Conservation (phyloP, 2,113 vertebrate genomes). For the Arothron firmamentum region DNA sequence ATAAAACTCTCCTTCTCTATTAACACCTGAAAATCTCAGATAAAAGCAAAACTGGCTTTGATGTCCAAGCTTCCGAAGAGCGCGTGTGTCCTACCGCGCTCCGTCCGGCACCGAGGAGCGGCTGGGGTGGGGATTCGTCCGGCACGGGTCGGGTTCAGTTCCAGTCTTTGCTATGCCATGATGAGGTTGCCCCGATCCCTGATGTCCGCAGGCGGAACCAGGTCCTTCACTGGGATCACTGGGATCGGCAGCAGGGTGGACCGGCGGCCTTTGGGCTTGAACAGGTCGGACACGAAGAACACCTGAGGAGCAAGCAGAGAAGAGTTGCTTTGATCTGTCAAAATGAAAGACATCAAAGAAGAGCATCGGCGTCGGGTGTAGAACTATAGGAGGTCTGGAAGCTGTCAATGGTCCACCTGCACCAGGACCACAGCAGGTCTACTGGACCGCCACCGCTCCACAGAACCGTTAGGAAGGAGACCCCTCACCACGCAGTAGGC, state of each 20-base stretch:
- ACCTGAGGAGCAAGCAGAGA: constrained; percentile 40
- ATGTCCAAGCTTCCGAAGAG: constrained; percentile 17
- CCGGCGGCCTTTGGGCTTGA: constrained; percentile 62
- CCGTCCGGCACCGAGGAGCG: constrained; percentile 35
- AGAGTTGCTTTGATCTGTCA: no score
- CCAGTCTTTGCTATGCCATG: constrained; percentile 53
- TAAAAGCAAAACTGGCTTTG: constrained; percentile 7
- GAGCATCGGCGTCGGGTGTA: no score
- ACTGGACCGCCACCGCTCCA: neutral
- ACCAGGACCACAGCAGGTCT: no score
- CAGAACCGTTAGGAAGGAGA: neutral
- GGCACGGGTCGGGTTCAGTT: neutral
- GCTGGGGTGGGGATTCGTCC: constrained; percentile 12
- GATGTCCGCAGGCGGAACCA: constrained; percentile 60
- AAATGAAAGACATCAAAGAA: no score
- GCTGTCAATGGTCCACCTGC: no score
- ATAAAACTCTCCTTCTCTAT: no score
- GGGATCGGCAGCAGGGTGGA: constrained; percentile 34
- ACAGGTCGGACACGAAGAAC: constrained; percentile 72
- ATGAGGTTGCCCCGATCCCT: constrained; percentile 68
- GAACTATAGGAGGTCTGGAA: no score
- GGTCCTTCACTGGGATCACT: constrained; percentile 68
- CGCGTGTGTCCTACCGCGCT: constrained; percentile 10
- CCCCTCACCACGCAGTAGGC: constrained; percentile 89
- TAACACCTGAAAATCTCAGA: no score